Base-by-base conservation (phyloP, 2,888 invertebrate genomes). In the Phytoseiulus persimilis region DNA sequence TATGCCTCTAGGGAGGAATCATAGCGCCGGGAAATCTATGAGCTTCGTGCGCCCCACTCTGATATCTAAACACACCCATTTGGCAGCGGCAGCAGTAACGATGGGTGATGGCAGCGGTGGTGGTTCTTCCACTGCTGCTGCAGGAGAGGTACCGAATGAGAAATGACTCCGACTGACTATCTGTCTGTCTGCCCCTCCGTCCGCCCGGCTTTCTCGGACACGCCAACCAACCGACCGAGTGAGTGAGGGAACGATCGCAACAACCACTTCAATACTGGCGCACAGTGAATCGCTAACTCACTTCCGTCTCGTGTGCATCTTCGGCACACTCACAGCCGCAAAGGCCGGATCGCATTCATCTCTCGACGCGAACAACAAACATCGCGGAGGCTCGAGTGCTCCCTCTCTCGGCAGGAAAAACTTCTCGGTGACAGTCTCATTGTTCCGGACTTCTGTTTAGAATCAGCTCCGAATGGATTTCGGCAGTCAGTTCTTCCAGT, bases 61-160 rank as follows among this genome's bases (percentile, higher is more conserved):
- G 65, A 65, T 65, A 65, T 65, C 65, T 65, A 65, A 65, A 65
- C 65, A 65, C 65, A 65, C 65, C 65, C 65, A 65, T 65, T 65
- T 65, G 65, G 65, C 65, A 65, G 65, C 65, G 14, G 46, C 46
- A 65, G 65, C 65, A 28, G 65, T 18, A 65, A 65, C 65, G 65
- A 28, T 28, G 65, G 65, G 23, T 28, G 65, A 65, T 65, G 65
- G 65, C 18, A 23, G 65, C 18, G 18, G 65, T 14, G 65, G n/a
- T n/a, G n/a, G n/a, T n/a, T n/a, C n/a, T n/a, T n/a, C n/a, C n/a
- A n/a, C 65, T 2, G 65, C 39, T 9, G 39, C 39, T 39, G 9
- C 39, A 39, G 39, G 9, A 39, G 28, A 65, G 65, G 65, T 65
- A 65, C 23, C 65, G 65, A 65, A 28, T 65, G 65, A 65, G 65